Evolutionary conservation across 2,888 invertebrate genomes (phyloP).

Genomic region (Drosophila monieri): DNA sequence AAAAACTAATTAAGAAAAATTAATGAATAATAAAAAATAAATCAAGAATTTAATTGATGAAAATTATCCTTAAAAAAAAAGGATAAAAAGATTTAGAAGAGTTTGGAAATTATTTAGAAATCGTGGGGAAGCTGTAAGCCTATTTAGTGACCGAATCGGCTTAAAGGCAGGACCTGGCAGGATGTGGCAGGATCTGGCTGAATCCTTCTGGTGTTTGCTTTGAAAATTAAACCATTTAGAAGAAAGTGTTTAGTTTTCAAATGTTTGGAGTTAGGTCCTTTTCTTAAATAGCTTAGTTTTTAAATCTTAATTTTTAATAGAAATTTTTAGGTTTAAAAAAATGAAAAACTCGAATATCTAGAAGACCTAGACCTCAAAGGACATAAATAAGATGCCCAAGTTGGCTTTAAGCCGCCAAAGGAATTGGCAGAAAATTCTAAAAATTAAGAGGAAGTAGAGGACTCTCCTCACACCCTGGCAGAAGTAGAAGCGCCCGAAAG

Average conservation of each 20-base stretch:
- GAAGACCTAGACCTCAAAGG: no score
- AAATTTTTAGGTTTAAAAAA: neutral
- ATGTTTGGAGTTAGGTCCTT: neutral
- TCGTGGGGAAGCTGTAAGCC: conserved; percentile 25
- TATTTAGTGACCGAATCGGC: conserved; percentile 27
- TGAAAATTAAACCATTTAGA: conserved; percentile 30
- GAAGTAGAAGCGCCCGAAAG: conserved; percentile 8
- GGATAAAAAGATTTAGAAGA: neutral
- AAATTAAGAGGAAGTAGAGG: neutral
- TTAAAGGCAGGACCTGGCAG: conserved; percentile 21
- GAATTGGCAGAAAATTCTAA: neutral
- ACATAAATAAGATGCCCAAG: no score
- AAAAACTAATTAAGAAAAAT: no score
- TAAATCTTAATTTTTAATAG: neutral
- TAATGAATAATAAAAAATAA: neutral
- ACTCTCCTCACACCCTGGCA: no score
- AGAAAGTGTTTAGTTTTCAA: conserved; percentile 50
- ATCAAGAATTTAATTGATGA: neutral
- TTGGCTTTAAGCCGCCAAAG: neutral
- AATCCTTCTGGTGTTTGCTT: conserved; percentile 22
- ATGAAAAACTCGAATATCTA: no score
- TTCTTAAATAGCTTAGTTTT: conserved; percentile 9
- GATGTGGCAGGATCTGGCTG: conserved; percentile 1
- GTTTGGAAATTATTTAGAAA: neutral
- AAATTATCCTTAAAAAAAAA: neutral